Evolutionary conservation across 2,797 vertebrate species (phyloP).

Genomic region (Chaetodon trifasciatus): DNA sequence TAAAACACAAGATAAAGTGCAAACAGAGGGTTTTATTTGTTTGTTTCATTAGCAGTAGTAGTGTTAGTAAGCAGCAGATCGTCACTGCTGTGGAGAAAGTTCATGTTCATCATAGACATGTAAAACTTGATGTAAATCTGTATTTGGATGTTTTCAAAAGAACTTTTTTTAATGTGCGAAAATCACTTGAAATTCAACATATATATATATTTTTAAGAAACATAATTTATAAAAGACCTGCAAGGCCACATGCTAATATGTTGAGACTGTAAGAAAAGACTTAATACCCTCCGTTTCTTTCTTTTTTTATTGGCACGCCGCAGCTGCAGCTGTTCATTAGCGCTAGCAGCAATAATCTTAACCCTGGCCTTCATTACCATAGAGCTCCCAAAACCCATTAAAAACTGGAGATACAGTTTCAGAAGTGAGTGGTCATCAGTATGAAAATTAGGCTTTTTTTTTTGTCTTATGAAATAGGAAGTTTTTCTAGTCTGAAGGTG

Average conservation of each 20-base stretch:
- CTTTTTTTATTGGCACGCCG: neutral
- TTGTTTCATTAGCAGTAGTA: too few species aligned
- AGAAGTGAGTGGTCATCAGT: slow-evolving; percentile 20
- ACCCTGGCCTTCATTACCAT: slow-evolving; percentile 23
- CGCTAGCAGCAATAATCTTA: slow-evolving; percentile 14
- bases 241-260: neutral
- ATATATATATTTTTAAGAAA: neutral
- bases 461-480: neutral
- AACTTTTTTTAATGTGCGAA: neutral
- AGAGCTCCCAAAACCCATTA: slow-evolving; percentile 26
- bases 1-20: too few species aligned
- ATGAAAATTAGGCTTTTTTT: slow-evolving; percentile 23
- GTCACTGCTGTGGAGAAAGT: neutral
- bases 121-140: neutral
- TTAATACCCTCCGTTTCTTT: rapidly evolving
- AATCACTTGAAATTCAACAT: slow-evolving; percentile 4
- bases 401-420: slow-evolving; percentile 23
- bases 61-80: neutral
- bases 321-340: slow-evolving; percentile 51
- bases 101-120: neutral
- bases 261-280: slow-evolving; percentile 7
- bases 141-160: neutral
- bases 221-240: neutral
- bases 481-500: neutral
- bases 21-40: too few species aligned